These are phyloP conservation scores for Scleropages formosus DNA, from an alignment of 2,797 vertebrate species.

Conservation along the genomic window DNA sequence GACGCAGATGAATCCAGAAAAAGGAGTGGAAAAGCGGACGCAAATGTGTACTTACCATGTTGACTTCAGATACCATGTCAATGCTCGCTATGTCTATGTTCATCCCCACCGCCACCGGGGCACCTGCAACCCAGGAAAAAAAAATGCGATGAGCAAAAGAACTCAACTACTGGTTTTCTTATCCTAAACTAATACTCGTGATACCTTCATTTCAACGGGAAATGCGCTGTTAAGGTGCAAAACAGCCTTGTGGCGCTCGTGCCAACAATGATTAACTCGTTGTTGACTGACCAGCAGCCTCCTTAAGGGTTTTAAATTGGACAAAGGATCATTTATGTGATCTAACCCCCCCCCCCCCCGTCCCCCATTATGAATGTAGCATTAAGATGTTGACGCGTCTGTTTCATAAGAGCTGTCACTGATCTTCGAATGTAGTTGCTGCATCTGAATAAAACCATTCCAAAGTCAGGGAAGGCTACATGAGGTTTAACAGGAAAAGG, in stretches of 20 bases:
- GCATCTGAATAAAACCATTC: no score
- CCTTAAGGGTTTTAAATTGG: no score
- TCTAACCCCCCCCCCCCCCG: no score
- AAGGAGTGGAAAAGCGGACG: conserved; percentile 25
- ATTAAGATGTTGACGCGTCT: no score
- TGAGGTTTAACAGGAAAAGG: background rate
- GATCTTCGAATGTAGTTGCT: no score
- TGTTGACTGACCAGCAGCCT: no score
- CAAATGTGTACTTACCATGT: conserved; percentile 86
- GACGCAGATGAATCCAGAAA: conserved; percentile 4
- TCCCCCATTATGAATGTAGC: no score
- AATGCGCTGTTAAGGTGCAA: conserved; percentile 9
- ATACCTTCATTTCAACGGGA: background rate
- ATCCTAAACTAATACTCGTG: background rate
- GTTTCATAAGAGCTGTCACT: no score
- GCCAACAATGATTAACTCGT: no score
- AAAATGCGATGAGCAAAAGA: conserved; percentile 51
- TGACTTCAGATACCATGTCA: conserved; percentile 98
- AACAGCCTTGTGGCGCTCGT: background rate
- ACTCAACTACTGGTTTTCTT: conserved; percentile 53
- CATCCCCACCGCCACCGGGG: conserved; percentile 94
- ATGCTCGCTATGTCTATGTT: conserved; percentile 98
- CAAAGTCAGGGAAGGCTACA: no score
- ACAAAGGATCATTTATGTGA: no score
- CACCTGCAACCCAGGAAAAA: conserved; percentile 74